Percentiles rank a stretch among this genome's conserved stretches.
Conservation (phyloP, 2,113 vertebrate species). For the Siniperca knerii region DNA sequence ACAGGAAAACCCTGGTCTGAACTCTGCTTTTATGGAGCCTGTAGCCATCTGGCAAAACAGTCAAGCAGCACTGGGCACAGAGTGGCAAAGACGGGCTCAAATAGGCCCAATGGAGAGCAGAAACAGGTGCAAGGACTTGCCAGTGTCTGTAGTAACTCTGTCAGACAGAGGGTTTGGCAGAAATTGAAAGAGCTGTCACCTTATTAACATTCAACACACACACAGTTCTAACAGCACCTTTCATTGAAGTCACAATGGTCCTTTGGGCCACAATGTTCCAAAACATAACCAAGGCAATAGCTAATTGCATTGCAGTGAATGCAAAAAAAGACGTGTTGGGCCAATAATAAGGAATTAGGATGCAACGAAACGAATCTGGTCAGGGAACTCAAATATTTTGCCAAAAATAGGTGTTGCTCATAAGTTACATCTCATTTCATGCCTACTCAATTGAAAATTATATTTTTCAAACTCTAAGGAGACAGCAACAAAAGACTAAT, state of each 20-base stretch:
- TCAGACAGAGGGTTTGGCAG: conserved; percentile 61
- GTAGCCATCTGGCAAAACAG: conserved; percentile 38
- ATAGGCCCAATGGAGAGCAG: conserved; percentile 26
- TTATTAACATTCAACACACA: conserved; percentile 67
- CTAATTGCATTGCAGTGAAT: conserved; percentile 66
- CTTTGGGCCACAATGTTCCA: conserved; percentile 52
- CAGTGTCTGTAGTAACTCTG: conserved; percentile 37
- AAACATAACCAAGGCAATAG: conserved; percentile 64
- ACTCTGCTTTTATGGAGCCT: conserved; percentile 21
- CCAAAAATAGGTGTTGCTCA: conserved; percentile 23
- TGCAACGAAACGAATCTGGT: conserved; percentile 26
- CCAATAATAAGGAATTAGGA: conserved; percentile 40
- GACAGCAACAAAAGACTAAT: neutral
- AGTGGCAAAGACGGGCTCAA: conserved; percentile 20
- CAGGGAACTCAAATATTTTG: neutral
- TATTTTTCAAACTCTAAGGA: conserved; percentile 21
- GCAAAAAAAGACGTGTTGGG: conserved; percentile 29
- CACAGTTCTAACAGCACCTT: conserved; percentile 76
- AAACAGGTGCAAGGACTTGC: conserved; percentile 54
- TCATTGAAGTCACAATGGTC: conserved; percentile 54
- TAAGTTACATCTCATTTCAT: conserved; percentile 34
- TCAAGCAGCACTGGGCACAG: conserved; percentile 26
- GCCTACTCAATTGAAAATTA: conserved; percentile 12
- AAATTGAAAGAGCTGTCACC: conserved; percentile 61
- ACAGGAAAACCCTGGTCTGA: conserved; percentile 13